Evolutionary conservation across 1,140 invertebrate genomes (phyloP), one percentile per base, ranked within the genome.

Genomic region (Hypothenemus hampei): DNA sequence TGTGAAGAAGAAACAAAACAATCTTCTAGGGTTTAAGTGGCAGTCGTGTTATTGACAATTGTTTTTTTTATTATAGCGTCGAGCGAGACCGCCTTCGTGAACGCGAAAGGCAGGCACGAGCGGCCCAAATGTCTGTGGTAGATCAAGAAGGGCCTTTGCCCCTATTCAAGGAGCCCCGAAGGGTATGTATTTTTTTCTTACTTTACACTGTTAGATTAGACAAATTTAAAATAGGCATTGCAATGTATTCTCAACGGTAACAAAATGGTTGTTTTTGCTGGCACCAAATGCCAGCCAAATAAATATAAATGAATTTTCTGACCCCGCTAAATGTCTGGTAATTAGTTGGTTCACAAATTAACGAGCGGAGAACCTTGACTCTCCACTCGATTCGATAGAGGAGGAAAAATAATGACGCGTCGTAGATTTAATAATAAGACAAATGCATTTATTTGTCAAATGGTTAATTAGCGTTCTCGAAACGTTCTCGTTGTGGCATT

Each of bases 1-100:
- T n/a, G n/a, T n/a, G n/a, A n/a, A n/a, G n/a, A n/a, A n/a, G n/a
- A n/a, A n/a, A n/a, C n/a, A n/a, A n/a, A n/a, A n/a, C n/a, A n/a
- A n/a, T n/a, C n/a, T n/a, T n/a, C n/a, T n/a, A n/a, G n/a, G n/a
- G n/a, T n/a, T n/a, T n/a, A n/a, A n/a, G n/a, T n/a, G n/a, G n/a
- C n/a, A n/a, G n/a, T n/a, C n/a, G n/a, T n/a, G 26, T 29, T 7
- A 29, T 29, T 1, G n/a, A 29, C n/a, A 29, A 29, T 6, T 29
- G 6, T 29, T 37, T 45, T 67, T 71, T 67, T 60, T 69, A 60
- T 80, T 79, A 8, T 74, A 84, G 82, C 68, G 81, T 84, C 74
- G 84, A 85, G 67, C 78, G 82, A 70, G 83, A 85, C 72, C 77
- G 83, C 61, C 79, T 83, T 69, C 81, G 84, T 57, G 84, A 87